Evolutionary conservation across 1,140 invertebrate genomes (phyloP).

Genomic region (Pseudomyrmex pallidus): DNA sequence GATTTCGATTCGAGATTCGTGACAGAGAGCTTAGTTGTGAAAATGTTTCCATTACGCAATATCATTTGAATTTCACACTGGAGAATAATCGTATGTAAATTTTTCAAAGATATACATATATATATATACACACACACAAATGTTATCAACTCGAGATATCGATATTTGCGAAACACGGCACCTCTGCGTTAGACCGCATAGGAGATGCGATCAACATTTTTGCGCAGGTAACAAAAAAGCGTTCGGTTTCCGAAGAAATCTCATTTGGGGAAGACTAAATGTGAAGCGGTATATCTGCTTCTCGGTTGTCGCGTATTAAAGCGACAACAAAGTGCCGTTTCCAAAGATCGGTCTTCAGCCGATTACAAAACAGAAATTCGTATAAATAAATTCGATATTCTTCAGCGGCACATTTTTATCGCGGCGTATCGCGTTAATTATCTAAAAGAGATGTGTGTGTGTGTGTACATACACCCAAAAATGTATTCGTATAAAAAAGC

Average conservation of each 20-base stretch:
- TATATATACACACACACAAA: conserved; percentile 3
- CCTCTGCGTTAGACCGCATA: conserved; percentile 10
- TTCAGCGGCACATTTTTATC: not conserved
- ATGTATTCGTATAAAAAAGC: conserved; percentile 2
- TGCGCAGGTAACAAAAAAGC: conserved; percentile 21
- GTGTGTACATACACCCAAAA: not conserved
- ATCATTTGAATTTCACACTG: conserved; percentile 3
- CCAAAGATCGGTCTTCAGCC: conserved; percentile 15
- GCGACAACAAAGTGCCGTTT: not conserved
- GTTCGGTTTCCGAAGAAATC: conserved; percentile 16
- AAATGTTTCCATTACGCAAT: conserved; percentile 9
- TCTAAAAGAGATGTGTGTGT: conserved; percentile 11
- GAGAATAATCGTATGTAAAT: conserved; percentile 16
- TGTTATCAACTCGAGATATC: not conserved
- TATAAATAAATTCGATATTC: too few relatives aligned
- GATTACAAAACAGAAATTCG: not conserved
- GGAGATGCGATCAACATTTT: not conserved
- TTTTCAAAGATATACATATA: not conserved
- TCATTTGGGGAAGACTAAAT: conserved; percentile 29
- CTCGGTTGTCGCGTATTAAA: not conserved
- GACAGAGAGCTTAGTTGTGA: conserved; percentile 6
- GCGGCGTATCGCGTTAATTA: not conserved
- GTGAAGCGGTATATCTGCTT: conserved; percentile 22
- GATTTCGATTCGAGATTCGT: conserved; percentile 31
- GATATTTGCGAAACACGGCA: conserved; percentile 10